Evolutionary conservation across 2,888 invertebrate species (phyloP), one percentile per base, ranked within the genome.

Genomic region (Phymatocera aterrima): DNA sequence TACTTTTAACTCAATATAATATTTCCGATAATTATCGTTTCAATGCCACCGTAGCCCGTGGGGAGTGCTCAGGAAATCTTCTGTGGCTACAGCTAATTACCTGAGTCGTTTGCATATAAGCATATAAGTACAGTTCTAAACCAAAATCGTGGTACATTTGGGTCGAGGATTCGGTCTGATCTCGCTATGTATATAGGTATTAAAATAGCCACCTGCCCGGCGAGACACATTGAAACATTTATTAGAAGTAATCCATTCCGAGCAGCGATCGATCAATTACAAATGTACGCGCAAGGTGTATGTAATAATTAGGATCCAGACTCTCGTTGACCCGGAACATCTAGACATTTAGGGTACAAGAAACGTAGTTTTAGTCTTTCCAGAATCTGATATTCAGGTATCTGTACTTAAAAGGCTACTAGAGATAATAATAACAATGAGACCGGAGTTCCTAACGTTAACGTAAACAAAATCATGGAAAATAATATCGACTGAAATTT

Each of bases 71-170:
- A 12, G 28, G 28, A 57, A 57, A 57, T 57, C 28, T 24, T 57
- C 15, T 57, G 12, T 57, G 24, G 57, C 57, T 57, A 28, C n/a
- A n/a, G n/a, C n/a, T n/a, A n/a, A n/a, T n/a, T n/a, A n/a, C n/a
- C n/a, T n/a, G n/a, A n/a, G n/a, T n/a, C n/a, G n/a, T 15, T 57
- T 28, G 57, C 40, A 12, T 51, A 51, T 28, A 28, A 24, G 12
- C 24, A 28, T 28, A 51, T 51, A 51, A 3, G 15, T 1, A n/a
- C 18, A 61, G 31, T 34, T 61, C 8, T 37, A 61, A 61, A n/a
- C n/a, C 61, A 34, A 18, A 61, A 34, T 34, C 61, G 31, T 34
- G 61, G 61, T 18, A 61, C 34, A 61, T 61, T 34, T 61, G 61
- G 61, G 61, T 61, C 61, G 37, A 61, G 18, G 18, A 61, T 61